Evolutionary conservation across 2,797 vertebrate genomes (phyloP).

Genomic region (Lithobates sylvaticus): DNA sequence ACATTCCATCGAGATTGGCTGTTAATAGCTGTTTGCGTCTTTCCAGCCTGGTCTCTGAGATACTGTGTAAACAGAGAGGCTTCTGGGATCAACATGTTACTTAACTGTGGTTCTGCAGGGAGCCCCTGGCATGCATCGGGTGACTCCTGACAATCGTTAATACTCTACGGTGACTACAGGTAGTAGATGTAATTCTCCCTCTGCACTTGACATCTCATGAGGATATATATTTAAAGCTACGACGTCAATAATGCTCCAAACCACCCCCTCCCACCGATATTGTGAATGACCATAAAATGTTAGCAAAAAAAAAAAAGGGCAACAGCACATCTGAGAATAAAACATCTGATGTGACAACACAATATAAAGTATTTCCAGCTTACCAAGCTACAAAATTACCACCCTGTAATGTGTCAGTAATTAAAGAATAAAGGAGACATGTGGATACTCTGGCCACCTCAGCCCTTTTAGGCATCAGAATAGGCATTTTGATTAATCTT

Average conservation of each 20-base stretch:
- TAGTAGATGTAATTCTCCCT: neutral
- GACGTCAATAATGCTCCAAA: neutral
- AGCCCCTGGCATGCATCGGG: neutral
- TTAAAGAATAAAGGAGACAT: too few relatives aligned
- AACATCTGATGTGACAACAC: too few relatives aligned
- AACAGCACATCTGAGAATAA: too few relatives aligned
- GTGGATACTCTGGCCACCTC: too few relatives aligned
- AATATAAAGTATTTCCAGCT: too few relatives aligned
- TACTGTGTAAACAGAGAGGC: conserved; percentile 30
- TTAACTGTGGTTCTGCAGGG: neutral
- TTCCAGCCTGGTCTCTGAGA: conserved; percentile 15
- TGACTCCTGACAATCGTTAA: neutral
- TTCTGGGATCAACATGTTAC: conserved; percentile 2
- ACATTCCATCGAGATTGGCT: neutral
- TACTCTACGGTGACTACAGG: neutral
- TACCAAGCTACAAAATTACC: too few relatives aligned
- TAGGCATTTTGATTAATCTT: too few relatives aligned
- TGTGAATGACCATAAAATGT: too few relatives aligned
- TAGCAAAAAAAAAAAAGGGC: too few relatives aligned
- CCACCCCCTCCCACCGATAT: too few relatives aligned
- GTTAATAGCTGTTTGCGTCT: neutral
- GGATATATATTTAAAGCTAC: neutral
- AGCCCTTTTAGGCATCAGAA: too few relatives aligned
- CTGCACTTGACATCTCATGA: neutral
- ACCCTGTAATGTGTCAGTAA: too few relatives aligned